A percentile compares a stretch with the other conserved stretches of the same genome.
Conservation (phyloP, 2,888 invertebrate genomes). For the Drosophila hamatofila region DNA sequence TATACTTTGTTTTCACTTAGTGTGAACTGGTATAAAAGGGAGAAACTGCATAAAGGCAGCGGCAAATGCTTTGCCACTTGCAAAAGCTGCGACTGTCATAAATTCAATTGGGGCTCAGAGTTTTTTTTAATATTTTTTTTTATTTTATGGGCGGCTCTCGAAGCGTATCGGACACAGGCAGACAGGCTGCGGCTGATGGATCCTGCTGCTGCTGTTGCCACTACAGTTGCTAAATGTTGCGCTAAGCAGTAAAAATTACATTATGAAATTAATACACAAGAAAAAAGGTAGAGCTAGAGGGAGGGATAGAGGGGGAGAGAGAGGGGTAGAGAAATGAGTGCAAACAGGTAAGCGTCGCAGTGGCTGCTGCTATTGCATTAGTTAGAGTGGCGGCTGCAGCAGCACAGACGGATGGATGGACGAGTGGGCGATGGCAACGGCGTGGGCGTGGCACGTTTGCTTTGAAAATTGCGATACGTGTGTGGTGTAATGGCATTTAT, state of each 20-base stretch:
- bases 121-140: conserved; percentile 6
- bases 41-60: conserved; percentile 29
- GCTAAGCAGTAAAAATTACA: conserved; percentile 67
- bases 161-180: conserved; percentile 29
- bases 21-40: not conserved
- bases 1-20: not conserved
- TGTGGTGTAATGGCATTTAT: conserved; percentile 60
- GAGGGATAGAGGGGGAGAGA: not conserved
- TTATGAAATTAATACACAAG: conserved; percentile 66
- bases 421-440: conserved; percentile 1
- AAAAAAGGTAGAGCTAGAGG: conserved; percentile 23
- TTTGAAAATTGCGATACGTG: conserved; percentile 35
- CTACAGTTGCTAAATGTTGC: conserved; percentile 44
- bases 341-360: conserved; percentile 33
- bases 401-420: conserved; percentile 4
- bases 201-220: conserved; percentile 14
- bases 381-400: conserved; percentile 34
- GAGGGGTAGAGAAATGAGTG: not conserved
- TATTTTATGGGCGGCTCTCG: conserved; percentile 39
- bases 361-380: conserved; percentile 53
- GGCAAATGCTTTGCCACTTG: conserved; percentile 43
- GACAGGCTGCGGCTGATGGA: conserved; percentile 24
- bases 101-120: conserved; percentile 42
- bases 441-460: conserved; percentile 1
- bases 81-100: conserved; percentile 29